These are phyloP conservation scores for Phyllotreta striolata DNA, from an alignment of 2,888 invertebrate species.

Conservation along the genomic window DNA sequence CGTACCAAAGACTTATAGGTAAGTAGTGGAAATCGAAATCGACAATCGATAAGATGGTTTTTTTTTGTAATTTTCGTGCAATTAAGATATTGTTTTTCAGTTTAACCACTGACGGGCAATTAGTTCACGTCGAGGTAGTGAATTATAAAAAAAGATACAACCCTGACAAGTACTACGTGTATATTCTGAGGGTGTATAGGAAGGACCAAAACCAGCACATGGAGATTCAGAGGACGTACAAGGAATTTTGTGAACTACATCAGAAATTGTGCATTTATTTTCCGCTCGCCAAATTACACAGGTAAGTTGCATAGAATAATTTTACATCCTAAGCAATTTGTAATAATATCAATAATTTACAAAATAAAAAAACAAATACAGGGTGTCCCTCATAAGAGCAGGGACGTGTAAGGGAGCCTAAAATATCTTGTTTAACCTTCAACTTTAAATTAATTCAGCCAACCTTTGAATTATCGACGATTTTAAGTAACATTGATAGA, in stretches of 20 bases:
- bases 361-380: no score
- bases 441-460: no score
- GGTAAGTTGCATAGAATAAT: conserved; percentile 66
- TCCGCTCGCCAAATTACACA: conserved; percentile 89
- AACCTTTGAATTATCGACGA: no score
- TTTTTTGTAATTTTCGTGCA: conserved; percentile 6
- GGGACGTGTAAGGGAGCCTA: no score
- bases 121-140: conserved; percentile 84
- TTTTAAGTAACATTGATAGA: no score
- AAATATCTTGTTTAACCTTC: no score
- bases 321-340: no score
- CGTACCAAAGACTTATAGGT: conserved; percentile 94
- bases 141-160: conserved; percentile 95
- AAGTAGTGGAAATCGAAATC: conserved; percentile 59
- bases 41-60: conserved; percentile 10
- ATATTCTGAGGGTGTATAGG: conserved; percentile 83
- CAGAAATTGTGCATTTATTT: conserved; percentile 92
- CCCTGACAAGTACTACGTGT: conserved; percentile 97
- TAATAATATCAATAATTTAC: no score
- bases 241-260: conserved; percentile 96
- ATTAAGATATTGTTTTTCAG: conserved; percentile 61
- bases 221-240: conserved; percentile 92
- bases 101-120: conserved; percentile 87
- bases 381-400: no score
- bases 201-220: conserved; percentile 86